Evolutionary conservation across 2,888 invertebrate species (phyloP).

Genomic region (Aromia moschata): DNA sequence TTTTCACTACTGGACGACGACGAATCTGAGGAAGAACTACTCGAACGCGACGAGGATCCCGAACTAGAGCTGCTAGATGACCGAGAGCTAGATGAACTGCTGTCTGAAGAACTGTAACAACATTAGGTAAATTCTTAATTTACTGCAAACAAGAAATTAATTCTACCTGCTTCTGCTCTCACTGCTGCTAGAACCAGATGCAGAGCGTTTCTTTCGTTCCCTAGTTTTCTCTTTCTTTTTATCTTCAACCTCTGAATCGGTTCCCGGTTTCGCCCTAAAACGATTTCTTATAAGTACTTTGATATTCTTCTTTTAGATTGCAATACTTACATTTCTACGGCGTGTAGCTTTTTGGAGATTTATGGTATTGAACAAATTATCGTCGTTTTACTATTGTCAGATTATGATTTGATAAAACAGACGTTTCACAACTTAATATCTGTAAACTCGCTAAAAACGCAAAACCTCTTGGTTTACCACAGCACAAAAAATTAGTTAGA

Average conservation of each 20-base stretch:
- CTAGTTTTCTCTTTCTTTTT: conserved; percentile 69
- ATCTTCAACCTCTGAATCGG: conserved; percentile 79
- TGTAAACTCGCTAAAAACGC: no score
- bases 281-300: not conserved
- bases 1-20: conserved; percentile 74
- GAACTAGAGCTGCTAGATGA: conserved; percentile 82
- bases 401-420: no score
- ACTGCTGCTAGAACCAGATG: conserved; percentile 82
- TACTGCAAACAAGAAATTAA: no score
- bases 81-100: conserved; percentile 83
- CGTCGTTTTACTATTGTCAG: no score
- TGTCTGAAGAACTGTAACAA: conserved; percentile 75
- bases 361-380: no score
- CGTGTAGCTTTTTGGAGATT: no score
- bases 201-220: conserved; percentile 73
- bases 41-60: conserved; percentile 66
- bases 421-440: no score
- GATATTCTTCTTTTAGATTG: conserved; percentile 1
- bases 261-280: conserved; percentile 78
- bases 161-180: conserved; percentile 71
- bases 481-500: no score
- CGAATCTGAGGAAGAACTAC: conserved; percentile 69
- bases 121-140: no score
- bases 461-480: no score
- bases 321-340: conserved; percentile 11